Base-by-base conservation (phyloP, 2,888 invertebrate species). In the Drosophila birchii region DNA sequence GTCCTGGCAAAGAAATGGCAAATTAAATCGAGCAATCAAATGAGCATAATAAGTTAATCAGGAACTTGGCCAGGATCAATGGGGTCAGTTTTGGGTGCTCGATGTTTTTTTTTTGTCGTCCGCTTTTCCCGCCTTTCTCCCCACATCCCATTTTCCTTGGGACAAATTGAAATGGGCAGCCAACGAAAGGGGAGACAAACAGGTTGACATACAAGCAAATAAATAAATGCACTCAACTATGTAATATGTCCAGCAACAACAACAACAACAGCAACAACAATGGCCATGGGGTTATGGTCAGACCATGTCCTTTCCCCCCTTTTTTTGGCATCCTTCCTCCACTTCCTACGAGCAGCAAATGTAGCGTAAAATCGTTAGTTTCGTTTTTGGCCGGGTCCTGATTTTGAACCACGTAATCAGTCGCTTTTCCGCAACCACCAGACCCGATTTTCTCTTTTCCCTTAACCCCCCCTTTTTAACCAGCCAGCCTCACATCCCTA, bases 11-110 rank as follows among this genome's bases (percentile, higher is more conserved):
- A 75, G 78, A 66, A 80, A 79, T 84, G 78, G 81, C 76, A 83
- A 88, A 87, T 86, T 85, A 86, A 89, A 85, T 88, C 80, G 86
- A 81, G 86, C 83, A 85, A 86, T 88, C 88, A 89, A 89, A 86
- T 79, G 84, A 83, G 81, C 81, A 86, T 86, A 88, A 88, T 88
- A 86, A 86, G 83, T 86, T 85, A 86, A 89, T 88, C 88, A 86
- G 86, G 79, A 82, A 80, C 58, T 62, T 74, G 54, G 51, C 36
- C 58, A 53, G 55, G 79, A 69, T 73, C 77, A 80, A 73, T 67
- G 53, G 73, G 68, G 45, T 53, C 76, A 73, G 69, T 54, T 69
- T 69, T 71, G 64, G 56, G 47, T 51, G 56, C 36, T 45, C 26
- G 7, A 16, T 14, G 23, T 23, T 29, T 47, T n/a, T 47, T 23